phyloP scores from a whole-genome alignment of 1,140 invertebrate species.

The Meloidogyne chitwoodi region DNA sequence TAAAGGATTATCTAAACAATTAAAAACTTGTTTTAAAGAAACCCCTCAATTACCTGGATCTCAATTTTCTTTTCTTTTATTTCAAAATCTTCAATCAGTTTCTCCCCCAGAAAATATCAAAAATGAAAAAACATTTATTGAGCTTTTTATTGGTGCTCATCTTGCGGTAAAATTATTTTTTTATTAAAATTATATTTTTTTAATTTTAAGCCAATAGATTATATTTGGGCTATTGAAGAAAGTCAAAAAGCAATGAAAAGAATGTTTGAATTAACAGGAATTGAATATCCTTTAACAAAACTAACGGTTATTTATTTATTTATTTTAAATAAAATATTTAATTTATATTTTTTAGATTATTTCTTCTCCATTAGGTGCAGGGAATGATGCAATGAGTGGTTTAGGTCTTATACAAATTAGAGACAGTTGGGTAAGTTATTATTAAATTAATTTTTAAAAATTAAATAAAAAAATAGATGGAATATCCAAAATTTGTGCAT shows the following conservation, averaged over 20 bases:
- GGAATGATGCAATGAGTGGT: constrained; percentile 19
- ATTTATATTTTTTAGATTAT: constrained; percentile 16
- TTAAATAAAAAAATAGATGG: constrained; percentile 13
- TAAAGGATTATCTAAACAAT: background rate
- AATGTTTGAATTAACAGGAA: constrained; percentile 12
- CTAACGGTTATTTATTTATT: constrained; percentile 3
- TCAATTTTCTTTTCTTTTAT: constrained; percentile 26
- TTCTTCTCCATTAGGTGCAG: constrained; percentile 15
- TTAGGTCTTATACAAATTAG: constrained; percentile 25
- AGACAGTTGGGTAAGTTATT: constrained; percentile 20
- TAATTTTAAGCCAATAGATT: constrained; percentile 2
- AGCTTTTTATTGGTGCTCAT: constrained; percentile 26
- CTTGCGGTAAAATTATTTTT: background rate
- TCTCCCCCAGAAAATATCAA: background rate
- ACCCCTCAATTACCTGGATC: constrained; percentile 6
- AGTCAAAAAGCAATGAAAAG: constrained; percentile 11
- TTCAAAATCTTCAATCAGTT: constrained; percentile 23
- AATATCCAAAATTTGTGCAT: constrained; percentile 31
- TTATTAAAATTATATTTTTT: constrained; percentile 4
- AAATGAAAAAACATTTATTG: constrained; percentile 11
- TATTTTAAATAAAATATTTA: background rate
- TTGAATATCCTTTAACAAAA: constrained; percentile 18
- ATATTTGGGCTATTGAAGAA: constrained; percentile 10
- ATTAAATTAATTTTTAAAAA: background rate
- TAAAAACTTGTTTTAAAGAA: constrained; percentile 19